Base-by-base conservation (phyloP, 2,113 vertebrate genomes). In the Micronycteris hirsuta region DNA sequence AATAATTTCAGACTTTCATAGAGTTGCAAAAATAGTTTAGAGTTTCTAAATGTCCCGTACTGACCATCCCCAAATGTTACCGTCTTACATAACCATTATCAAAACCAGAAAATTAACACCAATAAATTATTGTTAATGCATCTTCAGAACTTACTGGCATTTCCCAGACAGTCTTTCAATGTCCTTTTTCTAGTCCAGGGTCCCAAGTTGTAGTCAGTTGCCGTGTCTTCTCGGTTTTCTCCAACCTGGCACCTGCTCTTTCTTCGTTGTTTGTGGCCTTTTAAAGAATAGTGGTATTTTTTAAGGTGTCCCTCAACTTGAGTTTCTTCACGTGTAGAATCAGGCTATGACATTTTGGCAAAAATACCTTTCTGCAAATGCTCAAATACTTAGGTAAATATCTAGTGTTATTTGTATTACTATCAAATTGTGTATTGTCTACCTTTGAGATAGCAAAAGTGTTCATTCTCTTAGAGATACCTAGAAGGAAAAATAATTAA, bases 1-100 rank as follows among this genome's bases (percentile, higher is more conserved):
- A 81, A 71, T 77, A 83, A 90, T 70, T 86, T 86, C 17, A 96
- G 33, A 47, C 67, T 77, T 88, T 56, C 81, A 20, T 67, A 96
- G n/a, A 94, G 33, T 83, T 90, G 47, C 15, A 89, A 71, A 77
- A 86, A 43, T 68, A 85, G 67, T 61, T 65, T 45, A 56, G 70
- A 92, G 43, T 22, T 74, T 36, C 20, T 19, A 12, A 31, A 84
- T 89, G 22, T 24, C 49, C 38, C 63, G 43, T 76, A 43, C 24
- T 14, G 1, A 31, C 16, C 61, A 14, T 52, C 31, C n/a, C 65
- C 38, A 73, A 1, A 45, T 86, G 31, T 71, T 71, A 84, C 16
- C 11, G 7, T 54, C 28, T 83, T 45, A 28, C 5, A 33, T 76
- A 68, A 82, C 26, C 14, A 31, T 45, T 63, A 52, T 68, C 28